Evolutionary conservation across 2,113 vertebrate genomes (phyloP), one percentile per base, ranked within the genome.

Genomic region (Corapipo altera): DNA sequence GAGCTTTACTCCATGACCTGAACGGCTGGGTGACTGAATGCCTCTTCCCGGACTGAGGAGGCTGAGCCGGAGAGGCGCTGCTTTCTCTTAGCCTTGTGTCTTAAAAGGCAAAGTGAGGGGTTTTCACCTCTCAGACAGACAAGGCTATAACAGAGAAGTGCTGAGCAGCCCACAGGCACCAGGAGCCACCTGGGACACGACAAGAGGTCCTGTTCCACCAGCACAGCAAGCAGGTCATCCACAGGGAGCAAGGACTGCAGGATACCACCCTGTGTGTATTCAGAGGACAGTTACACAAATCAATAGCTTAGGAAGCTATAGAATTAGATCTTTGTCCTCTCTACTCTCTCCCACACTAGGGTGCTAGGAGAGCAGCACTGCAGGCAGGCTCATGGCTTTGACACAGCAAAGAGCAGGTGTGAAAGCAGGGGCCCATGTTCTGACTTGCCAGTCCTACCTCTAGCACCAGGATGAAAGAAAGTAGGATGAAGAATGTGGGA

Each of bases 191-290:
- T 39, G 21, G 32, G 9, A 11, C 51, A 83, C 4, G 15, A 13
- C 22, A 86, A 24, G 64, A 57, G 30, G 14, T 71, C 48, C 65
- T 21, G 21, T 39, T 74, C 43, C 46, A 69, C 32, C 43, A 65
- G 55, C 20, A 17, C 6, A 46, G 27, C 24, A 41, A 2, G 5
- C 1, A 10, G 24, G 11, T 41, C 82, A 32, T n/a, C 14, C 22
- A 17, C 11, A 55, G 51, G 24, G 37, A 79, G 32, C 1, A 1
- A 37, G 10, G 9, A 7, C 4, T 28, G 28, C 0, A 0, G 3
- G 15, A 8, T 11, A 35, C 11, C 35, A 28, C 15, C 8, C 35
- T 33, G 14, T 33, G 35, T 30, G 17, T 33, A 20, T 59, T 80
- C 22, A 43, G 52, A 71, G 12, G 7, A n/a, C n/a, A 15, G n/a